Evolutionary conservation across 2,113 vertebrate species (phyloP).

Genomic region (Calypte anna): DNA sequence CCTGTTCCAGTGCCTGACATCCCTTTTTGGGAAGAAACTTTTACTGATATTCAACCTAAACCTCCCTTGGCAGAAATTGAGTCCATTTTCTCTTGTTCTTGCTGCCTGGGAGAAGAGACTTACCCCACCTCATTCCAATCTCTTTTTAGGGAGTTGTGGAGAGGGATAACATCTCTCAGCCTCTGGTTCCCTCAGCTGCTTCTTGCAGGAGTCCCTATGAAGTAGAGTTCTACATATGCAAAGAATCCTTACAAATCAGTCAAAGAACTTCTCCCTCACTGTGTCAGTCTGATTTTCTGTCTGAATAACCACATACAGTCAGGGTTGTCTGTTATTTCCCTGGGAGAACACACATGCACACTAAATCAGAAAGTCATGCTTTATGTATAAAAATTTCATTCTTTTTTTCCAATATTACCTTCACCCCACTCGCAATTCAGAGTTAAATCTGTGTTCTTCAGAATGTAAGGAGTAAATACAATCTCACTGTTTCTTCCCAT

Average conservation of each 20-base stretch:
- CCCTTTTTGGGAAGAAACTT: too few species aligned
- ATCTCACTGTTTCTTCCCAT: background rate
- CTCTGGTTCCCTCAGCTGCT: too few species aligned
- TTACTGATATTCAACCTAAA: too few species aligned
- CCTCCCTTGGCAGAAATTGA: too few species aligned
- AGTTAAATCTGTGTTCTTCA: background rate
- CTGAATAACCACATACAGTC: background rate
- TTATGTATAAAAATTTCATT: background rate
- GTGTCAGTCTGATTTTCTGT: background rate
- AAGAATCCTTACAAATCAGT: accelerated
- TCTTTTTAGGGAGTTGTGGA: too few species aligned
- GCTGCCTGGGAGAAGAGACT: too few species aligned
- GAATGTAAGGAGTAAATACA: background rate
- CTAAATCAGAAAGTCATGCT: background rate
- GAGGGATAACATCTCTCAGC: too few species aligned
- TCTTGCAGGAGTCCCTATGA: background rate
- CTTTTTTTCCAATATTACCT: background rate
- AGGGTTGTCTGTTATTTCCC: background rate
- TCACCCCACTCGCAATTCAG: background rate
- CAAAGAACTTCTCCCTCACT: background rate
- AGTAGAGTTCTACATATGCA: background rate
- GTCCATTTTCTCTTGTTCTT: too few species aligned
- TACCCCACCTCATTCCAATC: too few species aligned
- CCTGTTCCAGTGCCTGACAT: too few species aligned
- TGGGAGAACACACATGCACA: accelerated